Conservation (phyloP, 2,113 vertebrate species). For the Phalacrocorax brasilianus region DNA sequence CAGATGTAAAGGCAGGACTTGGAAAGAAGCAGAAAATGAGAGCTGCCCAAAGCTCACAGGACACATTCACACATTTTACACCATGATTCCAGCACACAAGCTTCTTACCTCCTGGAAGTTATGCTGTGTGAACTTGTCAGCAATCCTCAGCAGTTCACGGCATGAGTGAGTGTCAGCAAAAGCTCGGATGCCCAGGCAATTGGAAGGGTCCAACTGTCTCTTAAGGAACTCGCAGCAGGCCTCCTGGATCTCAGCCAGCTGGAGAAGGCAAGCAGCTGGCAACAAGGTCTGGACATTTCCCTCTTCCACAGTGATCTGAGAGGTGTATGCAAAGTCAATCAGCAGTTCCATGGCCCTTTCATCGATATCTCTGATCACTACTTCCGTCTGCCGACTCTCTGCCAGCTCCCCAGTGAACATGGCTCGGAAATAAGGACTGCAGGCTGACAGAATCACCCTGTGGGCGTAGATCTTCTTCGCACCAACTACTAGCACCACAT, state of each 20-base stretch:
- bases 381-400: slow-evolving; percentile 95
- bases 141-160: slow-evolving; percentile 93
- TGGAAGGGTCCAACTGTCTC: slow-evolving; percentile 96
- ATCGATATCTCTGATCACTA: slow-evolving; percentile 97
- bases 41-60: not conserved
- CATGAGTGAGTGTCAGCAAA: slow-evolving; percentile 98
- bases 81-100: not conserved
- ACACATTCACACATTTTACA: accelerated
- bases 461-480: slow-evolving; percentile 98
- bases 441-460: slow-evolving; percentile 94
- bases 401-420: slow-evolving; percentile 99
- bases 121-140: slow-evolving; percentile 98
- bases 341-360: slow-evolving; percentile 98
- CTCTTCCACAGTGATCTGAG: slow-evolving; percentile 98
- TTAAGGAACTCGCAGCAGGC: slow-evolving; percentile 98
- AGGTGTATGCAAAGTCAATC: slow-evolving; percentile 98
- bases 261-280: slow-evolving; percentile 95
- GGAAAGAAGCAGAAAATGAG: not conserved
- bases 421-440: slow-evolving; percentile 97
- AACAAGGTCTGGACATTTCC: slow-evolving; percentile 96
- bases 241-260: slow-evolving; percentile 98
- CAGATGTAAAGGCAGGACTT: not conserved
- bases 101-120: slow-evolving; percentile 95
- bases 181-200: slow-evolving; percentile 96
- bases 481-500: slow-evolving; percentile 96